Evolutionary conservation across 1,140 invertebrate species (phyloP), one percentile per base, ranked within the genome.

Genomic region (Drosophila ananassae): DNA sequence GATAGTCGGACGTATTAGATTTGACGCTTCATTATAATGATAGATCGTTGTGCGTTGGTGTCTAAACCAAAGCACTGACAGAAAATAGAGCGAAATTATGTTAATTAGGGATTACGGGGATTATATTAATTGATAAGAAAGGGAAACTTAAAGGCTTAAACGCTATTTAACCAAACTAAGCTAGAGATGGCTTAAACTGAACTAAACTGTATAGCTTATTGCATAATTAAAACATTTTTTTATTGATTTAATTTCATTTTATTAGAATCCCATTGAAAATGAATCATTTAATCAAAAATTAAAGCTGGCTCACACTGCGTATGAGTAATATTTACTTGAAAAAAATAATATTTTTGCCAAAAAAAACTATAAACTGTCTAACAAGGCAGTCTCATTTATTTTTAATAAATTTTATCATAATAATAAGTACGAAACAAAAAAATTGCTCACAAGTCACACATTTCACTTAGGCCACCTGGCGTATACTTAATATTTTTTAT

Each of bases 11-110:
- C 63, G 74, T 82, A 87, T 87, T 87, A 87, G 82, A 89, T 87
- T 87, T 89, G 83, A 89, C 78, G 82, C 82, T 89, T 79, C 79
- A 87, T 87, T 87, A 87, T 79, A 83, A 89, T 89, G 79, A 87
- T 87, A 89, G 82, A 87, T 87, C 83, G 83, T 69, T 83, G 37
- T 87, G 61, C 48, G 61, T 78, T 78, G 73, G 64, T 57, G 73
- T 75, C 62, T 74, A 64, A 64, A 59, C 59, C 59, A 57, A 74
- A 28, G 28, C 74, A 72, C 68, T 37, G 68, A n/a, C 28, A 72
- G 32, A 52, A 72, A 72, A 13, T 5, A 1, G 9, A 3, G 0
- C 10, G 10, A 9, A 44, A n/a, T 22, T 30, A 21, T 28, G 22
- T 25, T 51, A 39, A 13, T 25, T 8, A 39, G n/a, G 13, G 17